Evolutionary conservation across 2,797 vertebrate genomes (phyloP).

Genomic region (Sebastes cheni): DNA sequence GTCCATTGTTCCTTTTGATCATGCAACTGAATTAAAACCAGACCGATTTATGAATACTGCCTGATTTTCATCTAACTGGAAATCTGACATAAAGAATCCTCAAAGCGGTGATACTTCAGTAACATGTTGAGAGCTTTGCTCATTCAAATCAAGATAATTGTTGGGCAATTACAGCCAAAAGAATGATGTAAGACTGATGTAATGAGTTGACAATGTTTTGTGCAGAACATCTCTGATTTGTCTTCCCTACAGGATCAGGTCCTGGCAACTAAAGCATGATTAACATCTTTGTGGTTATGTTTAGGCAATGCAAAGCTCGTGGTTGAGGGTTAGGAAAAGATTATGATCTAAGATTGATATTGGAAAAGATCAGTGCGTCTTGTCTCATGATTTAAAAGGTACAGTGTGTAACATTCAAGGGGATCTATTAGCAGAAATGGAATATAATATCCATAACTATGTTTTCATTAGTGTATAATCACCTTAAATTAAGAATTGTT

Average conservation of each 20-base stretch:
- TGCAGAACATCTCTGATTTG: slow-evolving; percentile 15
- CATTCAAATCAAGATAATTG: slow-evolving; percentile 28
- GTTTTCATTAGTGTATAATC: no score
- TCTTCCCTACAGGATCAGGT: background rate
- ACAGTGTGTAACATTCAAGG: no score
- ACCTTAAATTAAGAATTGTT: no score
- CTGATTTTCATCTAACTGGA: slow-evolving; percentile 32
- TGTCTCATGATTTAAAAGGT: background rate
- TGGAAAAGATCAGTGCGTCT: slow-evolving; percentile 21
- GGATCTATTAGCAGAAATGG: no score
- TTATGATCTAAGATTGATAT: slow-evolving; percentile 43
- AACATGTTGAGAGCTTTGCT: slow-evolving; percentile 22
- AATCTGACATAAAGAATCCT: slow-evolving; percentile 24
- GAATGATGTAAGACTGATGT: slow-evolving; percentile 24
- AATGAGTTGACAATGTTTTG: slow-evolving; percentile 3
- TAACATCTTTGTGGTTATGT: slow-evolving; percentile 8
- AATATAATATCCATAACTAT: no score
- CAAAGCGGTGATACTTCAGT: slow-evolving; percentile 29
- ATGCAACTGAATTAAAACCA: slow-evolving; percentile 30
- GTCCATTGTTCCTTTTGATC: slow-evolving; percentile 56
- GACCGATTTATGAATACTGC: slow-evolving; percentile 39
- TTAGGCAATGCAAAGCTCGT: background rate
- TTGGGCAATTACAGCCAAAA: slow-evolving; percentile 38
- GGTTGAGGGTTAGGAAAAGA: slow-evolving; percentile 11
- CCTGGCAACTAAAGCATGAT: slow-evolving; percentile 16